Evolutionary conservation across 2,888 invertebrate species (phyloP), one percentile per base, ranked within the genome.

Genomic region (Xestia xanthographa): DNA sequence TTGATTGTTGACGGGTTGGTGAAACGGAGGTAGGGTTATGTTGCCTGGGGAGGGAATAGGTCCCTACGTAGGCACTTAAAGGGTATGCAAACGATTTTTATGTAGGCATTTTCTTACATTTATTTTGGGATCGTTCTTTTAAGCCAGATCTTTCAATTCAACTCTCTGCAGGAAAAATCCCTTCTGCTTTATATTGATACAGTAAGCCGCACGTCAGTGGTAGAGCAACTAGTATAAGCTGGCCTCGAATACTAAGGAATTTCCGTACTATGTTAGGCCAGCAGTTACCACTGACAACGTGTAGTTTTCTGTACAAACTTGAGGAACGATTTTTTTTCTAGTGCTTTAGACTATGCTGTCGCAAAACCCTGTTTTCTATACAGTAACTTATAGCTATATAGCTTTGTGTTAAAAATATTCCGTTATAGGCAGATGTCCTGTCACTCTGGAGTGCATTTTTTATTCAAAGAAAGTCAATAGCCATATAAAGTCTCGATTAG

Each of bases 1-100:
- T 76, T 68, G 75, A 86, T 77, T 83, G 84, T 70, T 70, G 66
- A 82, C 66, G 34, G 75, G 72, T 72, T 76, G 50, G 60, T 66
- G 60, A 38, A 62, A 41, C 65, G 70, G 60, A 75, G 56, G 45
- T 73, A 58, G 62, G 75, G 65, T 58, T 70, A 20, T 41, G 70
- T 11, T 72, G 66, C 20, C 38, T 17, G 26, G 66, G 66, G 56
- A 70, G 41, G 20, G 11, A 14, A 34, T 34, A 34, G 41, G 14
- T 41, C 17, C 22, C 12, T 34, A 12, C 5, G 11, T 34, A 60
- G 60, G 11, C 2, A 56, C 11, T 5, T 38, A n/a, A 70, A 56
- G 17, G 17, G 8, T 20, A n/a, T 12, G 9, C 26, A 26, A 48
- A n/a, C 45, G 11, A 62, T 11, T 20, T 50, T 3, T 20, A 20